Evolutionary conservation across 2,797 vertebrate species (phyloP).

Genomic region (Babyrousa celebensis): DNA sequence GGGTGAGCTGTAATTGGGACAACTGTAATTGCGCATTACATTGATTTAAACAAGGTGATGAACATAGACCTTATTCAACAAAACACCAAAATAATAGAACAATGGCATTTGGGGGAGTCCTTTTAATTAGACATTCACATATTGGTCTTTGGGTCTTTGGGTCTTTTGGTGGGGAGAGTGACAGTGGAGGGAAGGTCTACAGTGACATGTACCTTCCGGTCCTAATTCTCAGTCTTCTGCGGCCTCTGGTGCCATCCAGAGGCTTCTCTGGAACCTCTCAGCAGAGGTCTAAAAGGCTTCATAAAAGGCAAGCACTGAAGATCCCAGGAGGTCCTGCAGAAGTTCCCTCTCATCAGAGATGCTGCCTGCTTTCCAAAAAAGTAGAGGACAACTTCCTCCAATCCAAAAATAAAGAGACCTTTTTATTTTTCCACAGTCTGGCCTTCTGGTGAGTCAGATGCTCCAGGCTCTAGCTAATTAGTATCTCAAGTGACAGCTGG

Average conservation of each 20-base stretch:
- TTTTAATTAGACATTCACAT: constrained; percentile 15
- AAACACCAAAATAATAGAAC: not conserved
- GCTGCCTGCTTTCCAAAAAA: not conserved
- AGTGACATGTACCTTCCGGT: not conserved
- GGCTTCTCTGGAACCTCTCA: not conserved
- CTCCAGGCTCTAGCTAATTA: not conserved
- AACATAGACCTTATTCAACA: not conserved
- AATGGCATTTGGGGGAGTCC: not conserved
- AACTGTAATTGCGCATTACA: not conserved
- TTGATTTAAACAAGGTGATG: not conserved
- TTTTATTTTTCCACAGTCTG: not conserved
- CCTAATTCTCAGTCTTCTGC: not conserved
- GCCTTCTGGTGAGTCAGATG: constrained; percentile 44
- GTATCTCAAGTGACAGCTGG: not conserved
- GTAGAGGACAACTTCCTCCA: not conserved
- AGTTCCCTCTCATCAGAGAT: not conserved
- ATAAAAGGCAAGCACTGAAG: not conserved
- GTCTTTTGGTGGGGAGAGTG: not conserved
- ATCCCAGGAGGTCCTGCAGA: not conserved
- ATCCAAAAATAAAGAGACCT: not conserved
- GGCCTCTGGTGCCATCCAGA: constrained; percentile 13
- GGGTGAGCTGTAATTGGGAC: not conserved
- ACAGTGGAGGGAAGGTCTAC: not conserved
- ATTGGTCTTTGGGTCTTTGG: not conserved
- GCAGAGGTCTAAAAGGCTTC: not conserved